Conservation (phyloP, 2,888 invertebrate species). For the Sinotaia quadrata region DNA sequence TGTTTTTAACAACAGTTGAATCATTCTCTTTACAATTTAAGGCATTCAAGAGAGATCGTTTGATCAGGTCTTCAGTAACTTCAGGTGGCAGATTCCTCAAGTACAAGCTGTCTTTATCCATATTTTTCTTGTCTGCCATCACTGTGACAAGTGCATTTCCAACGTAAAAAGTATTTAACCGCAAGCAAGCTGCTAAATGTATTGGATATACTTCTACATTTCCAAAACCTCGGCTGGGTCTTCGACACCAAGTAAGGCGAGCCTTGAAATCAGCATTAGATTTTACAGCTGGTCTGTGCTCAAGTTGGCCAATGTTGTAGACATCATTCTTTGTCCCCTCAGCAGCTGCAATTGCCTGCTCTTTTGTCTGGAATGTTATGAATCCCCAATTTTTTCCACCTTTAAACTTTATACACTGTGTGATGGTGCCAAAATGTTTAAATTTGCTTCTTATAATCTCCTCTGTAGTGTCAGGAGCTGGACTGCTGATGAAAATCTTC, state of each 20-base stretch:
- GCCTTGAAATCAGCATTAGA: constrained; percentile 40
- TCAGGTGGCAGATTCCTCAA: constrained; percentile 29
- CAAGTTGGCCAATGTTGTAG: constrained; percentile 39
- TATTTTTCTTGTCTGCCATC: constrained; percentile 16
- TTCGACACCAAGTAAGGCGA: constrained; percentile 50
- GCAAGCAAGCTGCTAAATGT: constrained; percentile 23
- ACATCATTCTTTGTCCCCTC: constrained; percentile 33
- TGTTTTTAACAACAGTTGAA: not conserved
- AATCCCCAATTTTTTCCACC: constrained; percentile 49
- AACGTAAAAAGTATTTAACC: not conserved
- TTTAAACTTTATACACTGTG: constrained; percentile 35
- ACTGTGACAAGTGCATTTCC: constrained; percentile 16
- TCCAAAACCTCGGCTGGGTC: constrained; percentile 48
- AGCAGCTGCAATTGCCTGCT: constrained; percentile 36
- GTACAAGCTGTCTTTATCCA: constrained; percentile 22
- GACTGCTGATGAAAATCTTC: constrained; percentile 42
- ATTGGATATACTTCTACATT: constrained; percentile 45
- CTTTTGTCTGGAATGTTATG: constrained; percentile 41
- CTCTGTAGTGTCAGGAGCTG: constrained; percentile 23
- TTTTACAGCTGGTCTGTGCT: constrained; percentile 23
- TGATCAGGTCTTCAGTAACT: constrained; percentile 39
- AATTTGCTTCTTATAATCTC: constrained; percentile 34
- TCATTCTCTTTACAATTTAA: not conserved
- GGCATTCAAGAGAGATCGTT: constrained; percentile 17
- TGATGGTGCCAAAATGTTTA: constrained; percentile 43